These are phyloP conservation scores for Drosophila funebris DNA, from an alignment of 1,140 invertebrate genomes.

Conservation along the genomic window DNA sequence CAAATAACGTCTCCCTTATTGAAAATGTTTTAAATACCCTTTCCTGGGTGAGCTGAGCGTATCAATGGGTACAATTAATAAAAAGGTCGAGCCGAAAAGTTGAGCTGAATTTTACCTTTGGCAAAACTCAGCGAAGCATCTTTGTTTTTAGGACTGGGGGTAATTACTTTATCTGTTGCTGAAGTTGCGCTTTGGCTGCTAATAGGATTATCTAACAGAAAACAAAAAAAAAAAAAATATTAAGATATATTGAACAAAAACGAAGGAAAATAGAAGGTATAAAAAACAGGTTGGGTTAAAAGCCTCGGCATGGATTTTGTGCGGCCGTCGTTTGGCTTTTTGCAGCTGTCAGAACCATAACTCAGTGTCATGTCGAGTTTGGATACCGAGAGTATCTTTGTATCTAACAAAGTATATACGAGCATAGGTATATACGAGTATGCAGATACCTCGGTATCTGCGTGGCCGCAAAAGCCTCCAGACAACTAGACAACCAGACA, in stretches of 20 bases:
- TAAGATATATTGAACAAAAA: constrained; percentile 29
- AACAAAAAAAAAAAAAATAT: constrained; percentile 29
- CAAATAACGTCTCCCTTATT: too few species aligned
- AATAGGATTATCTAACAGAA: constrained; percentile 74
- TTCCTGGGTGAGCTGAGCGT: constrained; percentile 2
- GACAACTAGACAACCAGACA: too few species aligned
- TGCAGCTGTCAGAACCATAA: constrained; percentile 82
- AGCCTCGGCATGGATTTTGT: constrained; percentile 47
- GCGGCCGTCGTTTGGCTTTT: constrained; percentile 46
- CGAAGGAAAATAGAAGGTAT: constrained; percentile 8
- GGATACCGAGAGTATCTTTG: constrained; percentile 29
- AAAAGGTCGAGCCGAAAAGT: constrained; percentile 60
- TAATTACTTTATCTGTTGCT: constrained; percentile 83
- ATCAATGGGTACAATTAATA: constrained; percentile 65
- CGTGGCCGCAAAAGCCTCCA: constrained; percentile 71
- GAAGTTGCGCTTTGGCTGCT: constrained; percentile 73
- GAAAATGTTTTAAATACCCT: not conserved
- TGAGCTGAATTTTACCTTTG: constrained; percentile 62
- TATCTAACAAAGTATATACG: constrained; percentile 44
- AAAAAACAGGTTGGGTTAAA: constrained; percentile 24
- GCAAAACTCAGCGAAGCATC: constrained; percentile 62
- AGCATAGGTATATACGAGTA: too few species aligned
- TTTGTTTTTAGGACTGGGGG: constrained; percentile 55
- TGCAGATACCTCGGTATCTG: constrained; percentile 33
- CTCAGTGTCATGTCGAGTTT: constrained; percentile 74